A percentile compares a stretch with the other conserved stretches of the same genome.
These are phyloP conservation scores for Pasiphila rectangulata DNA, from an alignment of 2,888 invertebrate genomes.

Conservation along the genomic window DNA sequence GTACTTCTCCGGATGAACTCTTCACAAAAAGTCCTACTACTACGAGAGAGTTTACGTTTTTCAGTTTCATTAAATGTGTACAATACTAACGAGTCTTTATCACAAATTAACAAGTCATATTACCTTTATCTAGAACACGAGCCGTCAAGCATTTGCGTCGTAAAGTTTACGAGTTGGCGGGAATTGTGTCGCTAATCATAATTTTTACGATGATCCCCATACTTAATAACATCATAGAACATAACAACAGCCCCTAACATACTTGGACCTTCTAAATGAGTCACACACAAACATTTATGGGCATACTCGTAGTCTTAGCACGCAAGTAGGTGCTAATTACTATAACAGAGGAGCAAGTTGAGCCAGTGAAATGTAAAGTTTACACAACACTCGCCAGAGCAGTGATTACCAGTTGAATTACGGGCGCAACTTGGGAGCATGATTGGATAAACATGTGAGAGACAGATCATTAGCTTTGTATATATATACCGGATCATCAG, in stretches of 20 bases:
- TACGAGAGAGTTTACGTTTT: too few species aligned
- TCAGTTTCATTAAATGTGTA: too few species aligned
- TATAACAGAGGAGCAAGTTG: neutral
- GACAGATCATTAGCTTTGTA: neutral
- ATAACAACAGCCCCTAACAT: neutral
- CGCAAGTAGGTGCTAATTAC: slow-evolving; percentile 1
- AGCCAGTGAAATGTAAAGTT: neutral
- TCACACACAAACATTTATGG: too few species aligned
- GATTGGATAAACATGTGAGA: neutral
- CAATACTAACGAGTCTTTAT: too few species aligned
- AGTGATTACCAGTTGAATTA: neutral
- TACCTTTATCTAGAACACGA: too few species aligned
- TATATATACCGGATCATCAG: too few species aligned
- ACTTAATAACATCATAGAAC: too few species aligned
- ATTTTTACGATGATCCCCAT: neutral
- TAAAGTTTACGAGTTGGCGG: neutral
- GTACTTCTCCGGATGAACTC: too few species aligned
- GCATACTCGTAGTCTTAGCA: neutral
- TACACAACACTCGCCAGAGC: neutral
- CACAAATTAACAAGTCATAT: too few species aligned
- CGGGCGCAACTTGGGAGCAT: neutral
- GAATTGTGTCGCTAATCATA: neutral
- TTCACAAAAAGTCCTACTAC: too few species aligned
- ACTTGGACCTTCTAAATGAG: neutral
- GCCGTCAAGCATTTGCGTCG: too few species aligned